Evolutionary conservation across 64 coral and sea anemone genomes (phyloP).

Genomic region (Stylophora pistillata): DNA sequence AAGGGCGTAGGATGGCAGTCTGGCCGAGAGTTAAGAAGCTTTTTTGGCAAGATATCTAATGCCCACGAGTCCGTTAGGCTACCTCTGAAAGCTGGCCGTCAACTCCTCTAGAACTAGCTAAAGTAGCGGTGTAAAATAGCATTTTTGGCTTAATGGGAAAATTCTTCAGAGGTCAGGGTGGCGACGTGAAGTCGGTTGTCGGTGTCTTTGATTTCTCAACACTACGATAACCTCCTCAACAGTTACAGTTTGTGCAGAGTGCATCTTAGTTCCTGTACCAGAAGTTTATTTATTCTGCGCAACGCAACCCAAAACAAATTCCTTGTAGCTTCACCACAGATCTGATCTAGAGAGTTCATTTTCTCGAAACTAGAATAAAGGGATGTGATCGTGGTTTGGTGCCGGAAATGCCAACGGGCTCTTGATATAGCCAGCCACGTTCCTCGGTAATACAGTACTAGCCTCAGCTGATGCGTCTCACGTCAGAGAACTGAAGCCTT

Average conservation of each 20-base stretch:
- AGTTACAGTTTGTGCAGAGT: neutral
- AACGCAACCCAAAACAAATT: slow-evolving; percentile 66
- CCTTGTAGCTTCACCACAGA: slow-evolving; percentile 8
- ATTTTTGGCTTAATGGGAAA: slow-evolving; percentile 81
- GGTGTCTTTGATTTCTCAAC: slow-evolving; percentile 89
- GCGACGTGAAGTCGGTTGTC: slow-evolving; percentile 87
- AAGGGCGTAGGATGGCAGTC: neutral
- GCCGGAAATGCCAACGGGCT: slow-evolving; percentile 86
- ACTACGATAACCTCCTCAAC: slow-evolving; percentile 18
- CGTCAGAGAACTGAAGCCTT: slow-evolving; percentile 11
- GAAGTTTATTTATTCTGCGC: slow-evolving; percentile 79
- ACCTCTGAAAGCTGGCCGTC: slow-evolving; percentile 4
- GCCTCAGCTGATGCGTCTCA: slow-evolving; percentile 46
- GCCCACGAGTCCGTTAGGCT: neutral
- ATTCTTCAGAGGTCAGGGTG: slow-evolving; percentile 92
- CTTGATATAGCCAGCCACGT: slow-evolving; percentile 59
- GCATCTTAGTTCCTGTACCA: slow-evolving; percentile 38
- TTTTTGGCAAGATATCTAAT: neutral
- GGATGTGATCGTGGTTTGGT: slow-evolving; percentile 45
- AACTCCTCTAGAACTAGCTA: slow-evolving; percentile 16
- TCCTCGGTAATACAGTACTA: slow-evolving; percentile 38
- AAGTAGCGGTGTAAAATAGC: slow-evolving; percentile 46
- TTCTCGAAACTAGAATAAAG: slow-evolving; percentile 18
- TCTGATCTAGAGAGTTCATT: neutral
- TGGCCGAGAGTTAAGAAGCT: neutral